Conservation (phyloP, 2,113 vertebrate genomes). For the Oncorhynchus mykiss region DNA sequence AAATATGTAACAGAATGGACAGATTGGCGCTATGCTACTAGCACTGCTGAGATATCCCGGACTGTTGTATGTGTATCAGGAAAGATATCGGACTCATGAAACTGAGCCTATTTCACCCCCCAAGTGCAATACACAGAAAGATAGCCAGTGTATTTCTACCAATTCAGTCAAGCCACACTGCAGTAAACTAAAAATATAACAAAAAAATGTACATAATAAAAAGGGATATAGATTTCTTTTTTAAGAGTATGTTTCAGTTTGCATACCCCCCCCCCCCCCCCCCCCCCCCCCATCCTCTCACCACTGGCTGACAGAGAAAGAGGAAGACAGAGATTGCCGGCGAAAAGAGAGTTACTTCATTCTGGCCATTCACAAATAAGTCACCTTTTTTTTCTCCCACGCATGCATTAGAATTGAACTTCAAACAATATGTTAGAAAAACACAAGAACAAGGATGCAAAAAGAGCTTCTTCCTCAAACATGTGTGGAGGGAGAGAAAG, state of each 20-base stretch:
- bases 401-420: conserved; percentile 73
- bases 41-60: background rate
- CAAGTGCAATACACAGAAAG: background rate
- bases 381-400: conserved; percentile 58
- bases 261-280: background rate
- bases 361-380: conserved; percentile 46
- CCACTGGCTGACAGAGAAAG: conserved; percentile 18
- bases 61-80: background rate
- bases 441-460: conserved; percentile 72
- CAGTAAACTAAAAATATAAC: background rate
- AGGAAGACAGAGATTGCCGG: conserved; percentile 20
- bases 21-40: background rate
- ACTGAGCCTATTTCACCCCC: conserved; percentile 4
- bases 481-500: conserved; percentile 29
- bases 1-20: background rate
- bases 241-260: background rate
- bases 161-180: background rate
- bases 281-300: background rate
- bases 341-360: conserved; percentile 63
- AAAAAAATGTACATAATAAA: background rate
- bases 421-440: conserved; percentile 68
- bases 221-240: conserved; percentile 2
- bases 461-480: conserved; percentile 67
- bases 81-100: conserved; percentile 9
- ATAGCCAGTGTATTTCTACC: background rate